Evolutionary conservation across 2,888 invertebrate genomes (phyloP), one percentile per base, ranked within the genome.

Genomic region (Sceliomorpha sp.): DNA sequence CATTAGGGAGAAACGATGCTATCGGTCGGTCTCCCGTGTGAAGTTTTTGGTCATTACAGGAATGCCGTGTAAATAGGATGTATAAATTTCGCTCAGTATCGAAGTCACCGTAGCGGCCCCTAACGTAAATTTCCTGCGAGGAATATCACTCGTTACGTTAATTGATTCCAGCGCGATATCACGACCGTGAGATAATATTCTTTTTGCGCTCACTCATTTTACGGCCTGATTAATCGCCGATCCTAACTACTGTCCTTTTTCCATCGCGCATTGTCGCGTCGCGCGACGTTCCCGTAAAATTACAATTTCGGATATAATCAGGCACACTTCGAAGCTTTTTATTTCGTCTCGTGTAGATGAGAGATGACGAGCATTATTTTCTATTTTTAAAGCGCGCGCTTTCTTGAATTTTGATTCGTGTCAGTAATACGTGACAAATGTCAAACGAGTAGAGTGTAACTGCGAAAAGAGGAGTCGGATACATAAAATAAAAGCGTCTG

Each of bases 1-100:
- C 67, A 67, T 67, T 67, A 67, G 67, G 60, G 60, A 67, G 55
- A 67, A 67, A 48, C 67, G 67, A 55, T 48, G 55, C 60, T 60
- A 67, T 60, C 67, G 44, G 60, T 50, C 42, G 55, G 67, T 60
- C 67, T 55, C 67, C 55, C 42, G 67, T 59, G 59, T 59, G 59
- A 67, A 67, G 67, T 60, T 67, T 60, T 67, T 55, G 67, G 59
- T 60, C 59, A 67, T 67, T 67, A 67, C 45, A 59, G 53, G 59
- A 59, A 55, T 60, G 67, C 67, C 53, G 58, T 67, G 67, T 55
- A 67, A 67, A 67, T 67, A 67, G 59, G 48, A 37, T 44, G 55
- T 55, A 59, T 67, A 60, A 67, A 67, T 67, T 67, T 53, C 42
- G 47, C 29, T 47, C 42, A 34, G 37, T 58, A 67, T 55, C 53